Evolutionary conservation across 2,888 invertebrate genomes (phyloP), one percentile per base, ranked within the genome.

Genomic region (Eupithecia dodoneata): DNA sequence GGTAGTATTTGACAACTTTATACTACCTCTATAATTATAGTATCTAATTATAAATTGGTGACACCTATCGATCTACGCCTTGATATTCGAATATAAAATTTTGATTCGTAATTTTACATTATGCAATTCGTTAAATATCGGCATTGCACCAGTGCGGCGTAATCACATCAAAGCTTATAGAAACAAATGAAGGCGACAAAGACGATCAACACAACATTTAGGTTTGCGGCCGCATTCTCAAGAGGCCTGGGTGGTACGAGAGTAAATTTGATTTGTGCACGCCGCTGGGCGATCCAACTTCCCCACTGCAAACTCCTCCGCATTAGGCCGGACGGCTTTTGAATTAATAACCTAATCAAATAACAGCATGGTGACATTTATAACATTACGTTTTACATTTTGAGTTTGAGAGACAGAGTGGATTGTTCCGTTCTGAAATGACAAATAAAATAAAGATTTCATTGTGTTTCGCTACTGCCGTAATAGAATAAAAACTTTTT

Each of bases 211-310:
- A n/a, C n/a, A 55, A n/a, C n/a, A 0, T 15, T n/a, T 55, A 55
- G 63, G 41, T 65, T 65, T 41, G 41, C 63, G 12, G 65, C 41
- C 13, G 13, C 4, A 65, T 13, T 41, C 6, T n/a, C 65, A 41
- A 41, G 12, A 30, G 63, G 4, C 52, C 42, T 52, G 49, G 52
- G 2, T 3, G 47, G 70, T 69, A 71, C 73, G 71, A 70, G 65
- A 73, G 45, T 66, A 76, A 76, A 74, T 71, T 74, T 70, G 71
- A 71, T 75, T 59, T 45, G 74, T 72, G 72, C 76, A 73, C 66
- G 55, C 47, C 42, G 47, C 49, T 52, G 63, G 44, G 12, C 66
- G 52, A 69, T 59, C 47, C 44, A 65, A 69, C 76, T 75, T 71
- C 59, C 76, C 73, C 52, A n/a, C 52, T 71, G 73, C 63, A 59